Evolutionary conservation across 2,797 vertebrate genomes (phyloP).

Genomic region (Martes flavigula): DNA sequence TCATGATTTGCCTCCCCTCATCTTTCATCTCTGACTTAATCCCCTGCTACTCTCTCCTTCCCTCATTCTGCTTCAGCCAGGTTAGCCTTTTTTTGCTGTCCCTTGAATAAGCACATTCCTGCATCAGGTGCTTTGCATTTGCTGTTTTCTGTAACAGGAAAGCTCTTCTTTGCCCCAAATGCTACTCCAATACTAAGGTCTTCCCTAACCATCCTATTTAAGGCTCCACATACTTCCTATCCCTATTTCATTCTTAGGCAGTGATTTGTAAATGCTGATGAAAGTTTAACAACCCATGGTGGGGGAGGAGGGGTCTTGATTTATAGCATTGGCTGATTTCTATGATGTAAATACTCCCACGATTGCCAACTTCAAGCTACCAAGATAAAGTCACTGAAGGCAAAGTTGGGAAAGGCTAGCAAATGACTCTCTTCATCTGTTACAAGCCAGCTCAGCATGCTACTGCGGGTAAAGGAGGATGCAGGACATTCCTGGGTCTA

Average conservation of each 20-base stretch:
- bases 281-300: neutral
- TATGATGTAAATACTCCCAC: neutral
- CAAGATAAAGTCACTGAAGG: neutral
- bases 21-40: neutral
- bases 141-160: neutral
- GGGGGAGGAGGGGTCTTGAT: neutral
- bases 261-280: neutral
- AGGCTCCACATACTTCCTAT: neutral
- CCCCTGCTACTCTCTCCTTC: neutral
- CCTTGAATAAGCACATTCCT: neutral
- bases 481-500: neutral
- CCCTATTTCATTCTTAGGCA: neutral
- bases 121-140: neutral
- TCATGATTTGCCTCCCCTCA: neutral
- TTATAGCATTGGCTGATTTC: neutral
- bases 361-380: neutral
- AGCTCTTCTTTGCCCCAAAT: neutral
- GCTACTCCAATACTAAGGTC: neutral
- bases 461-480: neutral
- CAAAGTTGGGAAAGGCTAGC: neutral
- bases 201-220: neutral
- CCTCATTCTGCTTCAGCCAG: neutral
- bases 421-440: neutral
- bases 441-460: neutral
- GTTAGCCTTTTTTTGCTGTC: neutral